Evolutionary conservation across 2,113 vertebrate genomes (phyloP).

Genomic region (Pitta sordida): DNA sequence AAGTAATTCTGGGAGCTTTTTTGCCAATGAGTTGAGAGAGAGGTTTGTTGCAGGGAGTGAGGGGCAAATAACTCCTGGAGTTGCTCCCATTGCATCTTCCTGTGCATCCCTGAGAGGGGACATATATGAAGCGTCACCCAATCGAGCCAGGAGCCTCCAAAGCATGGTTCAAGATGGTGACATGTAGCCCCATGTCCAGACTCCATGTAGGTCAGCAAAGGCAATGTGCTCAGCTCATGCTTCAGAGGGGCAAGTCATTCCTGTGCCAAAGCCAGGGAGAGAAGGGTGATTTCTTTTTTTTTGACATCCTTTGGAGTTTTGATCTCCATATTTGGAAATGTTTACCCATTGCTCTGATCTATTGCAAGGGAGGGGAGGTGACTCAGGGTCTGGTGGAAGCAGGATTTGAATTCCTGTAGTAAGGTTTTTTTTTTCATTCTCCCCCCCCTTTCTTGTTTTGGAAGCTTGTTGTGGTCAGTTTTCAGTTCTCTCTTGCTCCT

Average conservation of each 20-base stretch:
- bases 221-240: conserved; percentile 57
- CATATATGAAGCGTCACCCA: background rate
- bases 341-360: conserved; percentile 94
- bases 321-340: conserved; percentile 99
- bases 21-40: background rate
- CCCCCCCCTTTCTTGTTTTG: conserved; percentile 52
- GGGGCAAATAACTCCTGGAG: background rate
- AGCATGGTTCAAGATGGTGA: background rate
- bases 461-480: conserved; percentile 65
- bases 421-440: background rate
- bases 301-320: conserved; percentile 83
- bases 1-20: background rate
- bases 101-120: background rate
- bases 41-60: background rate
- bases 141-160: background rate
- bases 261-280: conserved; percentile 77
- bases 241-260: conserved; percentile 75
- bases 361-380: conserved; percentile 84
- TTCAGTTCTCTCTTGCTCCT: conserved; percentile 59
- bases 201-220: conserved; percentile 13
- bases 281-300: conserved; percentile 80
- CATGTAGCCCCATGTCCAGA: background rate
- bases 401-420: conserved; percentile 80
- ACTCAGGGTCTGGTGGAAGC: conserved; percentile 81
- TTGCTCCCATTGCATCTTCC: background rate